Conservation (phyloP, 2,113 vertebrate genomes). For the Bubo blakistoni region DNA sequence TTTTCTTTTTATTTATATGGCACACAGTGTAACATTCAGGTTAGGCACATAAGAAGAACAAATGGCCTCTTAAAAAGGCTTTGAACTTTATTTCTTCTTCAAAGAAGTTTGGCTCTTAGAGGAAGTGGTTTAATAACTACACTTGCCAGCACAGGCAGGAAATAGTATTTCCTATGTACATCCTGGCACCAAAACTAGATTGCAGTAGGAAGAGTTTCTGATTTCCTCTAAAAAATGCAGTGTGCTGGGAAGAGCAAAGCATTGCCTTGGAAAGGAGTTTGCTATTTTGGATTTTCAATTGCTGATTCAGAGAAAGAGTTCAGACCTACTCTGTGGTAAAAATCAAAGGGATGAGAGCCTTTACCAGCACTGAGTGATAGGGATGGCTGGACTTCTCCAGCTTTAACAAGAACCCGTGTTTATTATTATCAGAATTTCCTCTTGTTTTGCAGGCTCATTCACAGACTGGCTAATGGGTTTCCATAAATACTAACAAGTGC, state of each 20-base stretch:
- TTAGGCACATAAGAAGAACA: conserved; percentile 58
- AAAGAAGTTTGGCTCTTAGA: conserved; percentile 47
- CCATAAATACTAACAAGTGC: conserved; percentile 53
- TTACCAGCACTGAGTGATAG: background rate
- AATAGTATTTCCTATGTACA: conserved; percentile 50
- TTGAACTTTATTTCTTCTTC: conserved; percentile 69
- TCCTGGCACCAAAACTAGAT: conserved; percentile 46
- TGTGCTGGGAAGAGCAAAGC: background rate
- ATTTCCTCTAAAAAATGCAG: conserved; percentile 16
- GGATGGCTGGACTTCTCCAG: background rate
- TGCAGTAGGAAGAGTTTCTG: conserved; percentile 30
- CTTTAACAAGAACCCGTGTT: background rate
- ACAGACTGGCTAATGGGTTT: conserved; percentile 42
- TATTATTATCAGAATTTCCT: conserved; percentile 36
- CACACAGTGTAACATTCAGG: background rate
- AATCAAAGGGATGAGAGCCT: background rate
- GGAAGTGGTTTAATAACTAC: conserved; percentile 64
- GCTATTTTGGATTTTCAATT: background rate
- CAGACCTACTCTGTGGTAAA: background rate
- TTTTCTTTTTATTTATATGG: background rate
- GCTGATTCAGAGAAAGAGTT: background rate
- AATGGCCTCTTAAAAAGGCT: conserved; percentile 62
- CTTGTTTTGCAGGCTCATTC: conserved; percentile 30
- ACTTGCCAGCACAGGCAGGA: conserved; percentile 54
- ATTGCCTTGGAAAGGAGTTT: background rate